Conservation (phyloP, 2,113 vertebrate genomes). For the Phasianus colchicus region DNA sequence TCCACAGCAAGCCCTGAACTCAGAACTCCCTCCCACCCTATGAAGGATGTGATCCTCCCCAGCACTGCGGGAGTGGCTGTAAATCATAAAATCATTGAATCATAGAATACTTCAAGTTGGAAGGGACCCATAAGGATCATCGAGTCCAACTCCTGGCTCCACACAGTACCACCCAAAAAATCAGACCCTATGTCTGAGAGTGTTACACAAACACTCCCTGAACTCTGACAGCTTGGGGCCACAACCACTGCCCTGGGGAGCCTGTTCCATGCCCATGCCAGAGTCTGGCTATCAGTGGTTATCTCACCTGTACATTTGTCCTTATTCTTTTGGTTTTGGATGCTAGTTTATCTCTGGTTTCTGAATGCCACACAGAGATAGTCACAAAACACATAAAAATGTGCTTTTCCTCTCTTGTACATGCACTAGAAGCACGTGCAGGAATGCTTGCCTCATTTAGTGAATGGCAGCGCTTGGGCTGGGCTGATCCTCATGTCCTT, state of each 20-base stretch:
- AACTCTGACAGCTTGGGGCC: no score
- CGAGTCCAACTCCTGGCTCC: no score
- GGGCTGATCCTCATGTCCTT: not conserved
- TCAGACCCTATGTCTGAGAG: no score
- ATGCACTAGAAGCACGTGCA: accelerated
- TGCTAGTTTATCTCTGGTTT: not conserved
- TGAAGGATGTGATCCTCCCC: not conserved
- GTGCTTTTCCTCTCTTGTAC: not conserved
- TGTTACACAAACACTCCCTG: no score
- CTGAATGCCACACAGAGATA: not conserved
- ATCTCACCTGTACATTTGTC: not conserved
- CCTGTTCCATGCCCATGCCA: not conserved
- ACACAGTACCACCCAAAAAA: no score
- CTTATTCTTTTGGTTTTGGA: not conserved
- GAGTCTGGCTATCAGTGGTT: not conserved
- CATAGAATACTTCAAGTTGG: no score
- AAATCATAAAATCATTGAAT: not conserved
- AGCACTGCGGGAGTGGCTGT: not conserved
- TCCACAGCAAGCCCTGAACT: not conserved
- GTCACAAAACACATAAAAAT: not conserved
- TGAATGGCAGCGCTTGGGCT: not conserved
- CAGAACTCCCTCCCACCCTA: not conserved
- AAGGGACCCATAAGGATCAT: no score
- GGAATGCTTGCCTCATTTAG: not conserved
- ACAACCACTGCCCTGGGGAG: no score